Conservation (phyloP, 2,888 invertebrate species). For the Epirrhoe tristata region DNA sequence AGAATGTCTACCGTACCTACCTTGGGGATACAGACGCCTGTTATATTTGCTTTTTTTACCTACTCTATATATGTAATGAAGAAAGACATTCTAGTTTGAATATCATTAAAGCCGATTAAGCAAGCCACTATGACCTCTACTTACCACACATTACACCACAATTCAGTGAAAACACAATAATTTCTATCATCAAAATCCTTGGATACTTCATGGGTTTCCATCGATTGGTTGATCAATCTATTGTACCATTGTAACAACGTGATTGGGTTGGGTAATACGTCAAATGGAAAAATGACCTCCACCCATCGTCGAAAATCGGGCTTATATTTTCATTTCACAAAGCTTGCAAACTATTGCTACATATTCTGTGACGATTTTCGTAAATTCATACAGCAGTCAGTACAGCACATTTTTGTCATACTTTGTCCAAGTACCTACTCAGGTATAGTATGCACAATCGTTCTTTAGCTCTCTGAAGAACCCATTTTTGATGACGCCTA, state of each 20-base stretch:
- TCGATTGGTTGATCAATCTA: slow-evolving; percentile 40
- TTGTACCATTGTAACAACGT: slow-evolving; percentile 41
- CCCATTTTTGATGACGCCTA: too few species aligned
- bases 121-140: too few species aligned
- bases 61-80: too few species aligned
- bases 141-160: not conserved
- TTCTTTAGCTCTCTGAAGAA: too few species aligned
- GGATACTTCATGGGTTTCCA: slow-evolving; percentile 43
- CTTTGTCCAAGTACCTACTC: too few species aligned
- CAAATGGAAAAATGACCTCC: slow-evolving; percentile 49
- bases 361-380: slow-evolving; percentile 33
- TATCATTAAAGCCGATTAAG: too few species aligned
- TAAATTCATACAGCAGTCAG: not conserved
- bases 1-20: too few species aligned
- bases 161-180: not conserved
- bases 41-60: too few species aligned
- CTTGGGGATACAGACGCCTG: too few species aligned
- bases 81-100: too few species aligned
- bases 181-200: slow-evolving; percentile 39
- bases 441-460: too few species aligned
- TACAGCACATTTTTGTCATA: too few species aligned
- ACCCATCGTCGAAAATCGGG: slow-evolving; percentile 38
- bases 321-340: slow-evolving; percentile 44
- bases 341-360: slow-evolving; percentile 45
- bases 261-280: slow-evolving; percentile 43